phyloP scores from a whole-genome alignment of 2,113 vertebrate species.

The Spilogale gracilis region DNA sequence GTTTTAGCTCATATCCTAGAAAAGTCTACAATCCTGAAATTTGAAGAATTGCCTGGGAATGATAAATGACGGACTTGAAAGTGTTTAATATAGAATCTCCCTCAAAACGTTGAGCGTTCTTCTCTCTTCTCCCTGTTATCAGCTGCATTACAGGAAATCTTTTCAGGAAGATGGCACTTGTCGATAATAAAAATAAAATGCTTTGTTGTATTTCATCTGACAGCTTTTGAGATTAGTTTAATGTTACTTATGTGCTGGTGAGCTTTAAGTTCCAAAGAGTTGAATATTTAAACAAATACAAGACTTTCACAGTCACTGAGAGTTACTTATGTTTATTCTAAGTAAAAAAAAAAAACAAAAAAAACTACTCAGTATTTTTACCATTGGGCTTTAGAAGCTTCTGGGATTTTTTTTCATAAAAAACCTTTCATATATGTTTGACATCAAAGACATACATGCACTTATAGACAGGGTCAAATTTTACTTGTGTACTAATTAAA shows the following conservation, averaged over 20 bases:
- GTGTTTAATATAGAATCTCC: constrained; percentile 23
- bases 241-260: not conserved
- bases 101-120: not conserved
- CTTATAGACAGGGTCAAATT: not conserved
- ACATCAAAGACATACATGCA: not conserved
- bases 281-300: constrained; percentile 40
- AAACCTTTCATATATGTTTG: not conserved
- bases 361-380: not conserved
- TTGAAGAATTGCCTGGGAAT: constrained; percentile 22
- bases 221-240: constrained; percentile 59
- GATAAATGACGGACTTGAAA: constrained; percentile 3
- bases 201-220: constrained; percentile 13
- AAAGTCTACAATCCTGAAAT: not conserved
- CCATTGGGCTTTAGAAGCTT: not conserved
- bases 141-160: not conserved
- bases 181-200: constrained; percentile 59
- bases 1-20: constrained; percentile 8
- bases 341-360: not conserved
- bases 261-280: constrained; percentile 19
- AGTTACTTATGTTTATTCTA: constrained; percentile 8
- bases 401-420: not conserved
- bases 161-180: constrained; percentile 17
- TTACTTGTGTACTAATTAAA: not conserved
- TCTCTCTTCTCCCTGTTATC: not conserved
- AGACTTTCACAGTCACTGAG: constrained; percentile 9